Evolutionary conservation across 1,140 invertebrate species (phyloP).

Genomic region (Caenorhabditis elegans): WBcel235 BX284606.5:17416501-17417000

Average conservation of each 20-base stretch:
- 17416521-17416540: no score
- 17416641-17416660: slow-evolving; percentile 31
- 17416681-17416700: slow-evolving; percentile 26
- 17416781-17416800: slow-evolving; percentile 27
- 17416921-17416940: background rate
- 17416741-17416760: slow-evolving; percentile 20
- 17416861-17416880: slow-evolving; percentile 32
- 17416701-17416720: background rate
- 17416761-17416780: slow-evolving; percentile 27
- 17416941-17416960: slow-evolving; percentile 29
- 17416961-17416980: slow-evolving; percentile 16
- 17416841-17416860: slow-evolving; percentile 28
- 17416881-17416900: slow-evolving; percentile 17
- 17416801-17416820: background rate
- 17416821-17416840: slow-evolving; percentile 26
- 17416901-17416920: background rate
- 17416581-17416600: background rate
- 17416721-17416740: slow-evolving; percentile 23
- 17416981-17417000: background rate
- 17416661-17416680: background rate
- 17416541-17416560: no score
- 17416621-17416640: no score
- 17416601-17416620: slow-evolving; percentile 33
- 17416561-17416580: no score
- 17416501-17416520: no score